These are phyloP conservation scores for Gymnocheta viridis DNA, from an alignment of 2,888 invertebrate species.

Conservation along the genomic window DNA sequence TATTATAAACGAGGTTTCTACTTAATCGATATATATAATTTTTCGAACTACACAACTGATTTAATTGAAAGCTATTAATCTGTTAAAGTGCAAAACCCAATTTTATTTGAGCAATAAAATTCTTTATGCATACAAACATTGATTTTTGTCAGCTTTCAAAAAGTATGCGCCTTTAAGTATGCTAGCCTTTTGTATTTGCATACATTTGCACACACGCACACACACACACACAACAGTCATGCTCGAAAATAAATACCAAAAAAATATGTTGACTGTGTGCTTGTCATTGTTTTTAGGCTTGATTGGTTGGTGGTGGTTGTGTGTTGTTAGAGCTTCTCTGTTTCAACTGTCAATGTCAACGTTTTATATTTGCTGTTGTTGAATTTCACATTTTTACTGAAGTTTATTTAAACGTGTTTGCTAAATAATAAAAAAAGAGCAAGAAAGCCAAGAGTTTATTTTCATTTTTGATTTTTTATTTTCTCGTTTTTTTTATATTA, in stretches of 20 bases:
- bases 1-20: too few species aligned
- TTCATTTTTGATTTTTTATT: neutral
- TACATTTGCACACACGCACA: neutral
- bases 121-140: neutral
- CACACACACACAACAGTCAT: neutral
- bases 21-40: too few species aligned
- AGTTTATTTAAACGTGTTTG: neutral
- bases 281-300: neutral
- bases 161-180: conserved; percentile 3
- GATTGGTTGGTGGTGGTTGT: neutral
- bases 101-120: neutral
- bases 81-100: neutral
- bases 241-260: neutral
- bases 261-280: neutral
- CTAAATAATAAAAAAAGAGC: neutral
- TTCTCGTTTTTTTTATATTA: neutral
- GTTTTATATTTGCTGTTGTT: conserved; percentile 14
- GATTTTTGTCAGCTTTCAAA: neutral
- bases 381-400: neutral
- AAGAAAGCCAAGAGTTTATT: neutral
- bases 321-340: neutral
- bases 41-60: too few species aligned
- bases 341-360: conserved; percentile 45
- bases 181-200: neutral
- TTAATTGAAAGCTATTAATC: too few species aligned